phyloP scores from a whole-genome alignment of 2,888 invertebrate genomes.

The Gymnocheta viridis region DNA sequence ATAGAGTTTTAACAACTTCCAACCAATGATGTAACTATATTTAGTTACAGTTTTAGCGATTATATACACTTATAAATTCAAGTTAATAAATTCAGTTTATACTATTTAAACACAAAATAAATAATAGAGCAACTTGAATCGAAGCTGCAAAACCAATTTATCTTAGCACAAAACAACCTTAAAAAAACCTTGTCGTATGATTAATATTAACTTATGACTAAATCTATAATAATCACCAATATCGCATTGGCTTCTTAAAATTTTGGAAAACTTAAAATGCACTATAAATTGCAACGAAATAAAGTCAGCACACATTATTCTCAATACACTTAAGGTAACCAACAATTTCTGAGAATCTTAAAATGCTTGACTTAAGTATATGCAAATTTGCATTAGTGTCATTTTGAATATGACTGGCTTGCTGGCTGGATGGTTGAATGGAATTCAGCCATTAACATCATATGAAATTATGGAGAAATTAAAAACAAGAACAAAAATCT shows the following conservation, averaged over 20 bases:
- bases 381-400: slow-evolving; percentile 58
- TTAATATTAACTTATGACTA: neutral
- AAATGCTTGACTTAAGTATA: slow-evolving; percentile 56
- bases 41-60: no score
- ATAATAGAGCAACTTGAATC: no score
- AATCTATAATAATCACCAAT: neutral
- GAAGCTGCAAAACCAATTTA: no score
- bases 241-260: neutral
- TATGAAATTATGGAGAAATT: neutral
- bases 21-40: no score
- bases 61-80: no score
- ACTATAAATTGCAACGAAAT: neutral
- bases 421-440: neutral
- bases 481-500: neutral
- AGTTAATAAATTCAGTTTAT: no score
- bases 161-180: no score
- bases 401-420: slow-evolving; percentile 36
- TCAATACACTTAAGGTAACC: slow-evolving; percentile 15
- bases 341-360: slow-evolving; percentile 28
- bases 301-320: slow-evolving; percentile 9
- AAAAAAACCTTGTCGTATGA: neutral
- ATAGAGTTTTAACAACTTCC: no score
- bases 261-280: neutral
- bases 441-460: neutral
- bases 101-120: no score